Evolutionary conservation across 2,888 invertebrate genomes (phyloP).

Genomic region (Fragum fragum): DNA sequence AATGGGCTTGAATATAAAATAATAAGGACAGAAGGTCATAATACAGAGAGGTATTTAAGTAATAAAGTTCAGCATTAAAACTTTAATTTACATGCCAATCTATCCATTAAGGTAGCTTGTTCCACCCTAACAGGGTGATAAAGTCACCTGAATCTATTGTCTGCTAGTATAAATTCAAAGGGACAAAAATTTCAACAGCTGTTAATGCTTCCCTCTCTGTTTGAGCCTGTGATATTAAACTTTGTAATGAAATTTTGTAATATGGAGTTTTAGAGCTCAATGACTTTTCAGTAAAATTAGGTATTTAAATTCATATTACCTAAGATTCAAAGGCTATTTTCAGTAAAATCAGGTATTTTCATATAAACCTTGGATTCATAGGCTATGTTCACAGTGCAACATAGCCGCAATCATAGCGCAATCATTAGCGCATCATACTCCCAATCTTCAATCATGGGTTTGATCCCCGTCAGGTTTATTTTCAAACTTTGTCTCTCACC

Average conservation of each 20-base stretch:
- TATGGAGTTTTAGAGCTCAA: too few relatives aligned
- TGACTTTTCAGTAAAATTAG: too few relatives aligned
- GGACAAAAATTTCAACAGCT: neutral
- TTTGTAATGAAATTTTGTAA: neutral
- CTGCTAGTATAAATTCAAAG: neutral
- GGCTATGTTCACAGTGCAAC: too few relatives aligned
- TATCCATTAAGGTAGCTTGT: neutral
- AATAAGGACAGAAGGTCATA: neutral
- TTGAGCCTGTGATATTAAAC: neutral
- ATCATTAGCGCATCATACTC: too few relatives aligned
- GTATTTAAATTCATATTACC: too few relatives aligned
- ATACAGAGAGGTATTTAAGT: slow-evolving; percentile 2
- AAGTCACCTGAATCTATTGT: neutral
- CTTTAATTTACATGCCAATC: slow-evolving; percentile 2
- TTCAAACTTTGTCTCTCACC: too few relatives aligned
- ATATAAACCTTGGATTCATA: too few relatives aligned
- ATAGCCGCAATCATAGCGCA: too few relatives aligned
- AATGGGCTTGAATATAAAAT: neutral
- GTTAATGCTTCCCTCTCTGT: neutral
- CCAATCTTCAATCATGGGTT: too few relatives aligned
- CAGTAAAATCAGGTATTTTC: too few relatives aligned
- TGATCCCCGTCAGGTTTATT: too few relatives aligned
- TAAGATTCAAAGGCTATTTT: too few relatives aligned
- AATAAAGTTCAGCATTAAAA: slow-evolving; percentile 1
- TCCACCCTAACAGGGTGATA: neutral